These are phyloP conservation scores for Dendronephthya gigantea DNA, from an alignment of 64 coral and sea anemone species.

Conservation along the genomic window DNA sequence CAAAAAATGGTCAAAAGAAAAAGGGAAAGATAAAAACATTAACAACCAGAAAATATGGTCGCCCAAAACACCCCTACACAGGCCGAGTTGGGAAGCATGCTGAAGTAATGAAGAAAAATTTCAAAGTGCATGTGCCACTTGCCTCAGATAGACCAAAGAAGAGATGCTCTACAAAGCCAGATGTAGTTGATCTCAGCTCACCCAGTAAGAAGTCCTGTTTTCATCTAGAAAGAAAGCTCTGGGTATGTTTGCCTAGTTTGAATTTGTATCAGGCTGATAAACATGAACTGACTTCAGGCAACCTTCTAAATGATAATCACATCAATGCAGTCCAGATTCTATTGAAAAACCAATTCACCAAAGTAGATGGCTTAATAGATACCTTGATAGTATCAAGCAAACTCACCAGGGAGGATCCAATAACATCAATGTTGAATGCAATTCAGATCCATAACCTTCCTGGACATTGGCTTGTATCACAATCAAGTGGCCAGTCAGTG, in stretches of 20 bases:
- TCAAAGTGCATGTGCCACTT: conserved; percentile 21
- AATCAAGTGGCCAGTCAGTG: not conserved
- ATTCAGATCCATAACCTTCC: conserved; percentile 20
- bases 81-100: conserved; percentile 9
- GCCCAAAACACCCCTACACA: not conserved
- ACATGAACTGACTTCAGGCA: too few relatives aligned
- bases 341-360: too few relatives aligned
- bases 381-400: too few relatives aligned
- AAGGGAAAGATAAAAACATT: too few relatives aligned
- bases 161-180: not conserved
- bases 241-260: not conserved
- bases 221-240: conserved; percentile 22
- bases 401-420: too few relatives aligned
- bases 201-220: not conserved
- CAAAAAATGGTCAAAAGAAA: too few relatives aligned
- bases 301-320: too few relatives aligned
- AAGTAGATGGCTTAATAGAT: too few relatives aligned
- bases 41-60: too few relatives aligned
- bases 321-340: too few relatives aligned
- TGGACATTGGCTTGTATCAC: conserved; percentile 29
- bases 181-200: not conserved
- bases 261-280: too few relatives aligned
- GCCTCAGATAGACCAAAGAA: conserved; percentile 8
- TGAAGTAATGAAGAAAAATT: not conserved
- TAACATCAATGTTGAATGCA: not conserved